These are phyloP conservation scores for Mactra quadrangularis DNA, from an alignment of 1,140 invertebrate genomes.

Conservation along the genomic window DNA sequence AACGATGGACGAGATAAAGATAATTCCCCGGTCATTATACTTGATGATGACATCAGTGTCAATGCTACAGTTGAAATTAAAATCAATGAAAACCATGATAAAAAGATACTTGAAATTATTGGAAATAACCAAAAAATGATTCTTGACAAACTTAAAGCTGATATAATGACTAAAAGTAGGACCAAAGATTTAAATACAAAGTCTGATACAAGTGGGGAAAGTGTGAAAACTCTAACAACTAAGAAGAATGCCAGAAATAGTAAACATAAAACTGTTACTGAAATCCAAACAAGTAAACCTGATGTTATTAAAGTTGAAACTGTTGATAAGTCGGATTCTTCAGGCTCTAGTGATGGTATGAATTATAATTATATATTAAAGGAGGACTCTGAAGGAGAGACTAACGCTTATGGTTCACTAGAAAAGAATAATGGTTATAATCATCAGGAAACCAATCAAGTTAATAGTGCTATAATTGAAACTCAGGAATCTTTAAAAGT, in stretches of 20 bases:
- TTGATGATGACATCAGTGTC: conserved; percentile 16
- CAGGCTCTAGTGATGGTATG: too few relatives aligned
- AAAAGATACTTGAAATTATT: conserved; percentile 11
- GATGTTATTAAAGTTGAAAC: too few relatives aligned
- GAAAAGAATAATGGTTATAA: not conserved
- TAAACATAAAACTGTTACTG: too few relatives aligned
- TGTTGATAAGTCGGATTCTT: too few relatives aligned
- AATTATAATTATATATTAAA: too few relatives aligned
- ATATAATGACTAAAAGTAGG: conserved; percentile 10
- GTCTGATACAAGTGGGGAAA: not conserved
- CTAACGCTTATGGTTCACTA: not conserved
- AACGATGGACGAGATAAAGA: not conserved
- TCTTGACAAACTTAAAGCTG: conserved; percentile 23
- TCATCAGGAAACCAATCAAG: too few relatives aligned
- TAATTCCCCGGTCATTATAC: not conserved
- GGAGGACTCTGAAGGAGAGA: not conserved
- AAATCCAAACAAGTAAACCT: too few relatives aligned
- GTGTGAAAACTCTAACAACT: too few relatives aligned
- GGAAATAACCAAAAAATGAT: conserved; percentile 20
- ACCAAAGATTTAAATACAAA: not conserved
- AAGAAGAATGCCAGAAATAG: too few relatives aligned
- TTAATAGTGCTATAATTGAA: too few relatives aligned
- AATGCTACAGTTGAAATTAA: conserved; percentile 40
- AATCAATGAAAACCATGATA: not conserved
- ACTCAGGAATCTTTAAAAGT: not conserved